phyloP scores from a whole-genome alignment of 2,888 invertebrate species.

The Cheilosia grossa region DNA sequence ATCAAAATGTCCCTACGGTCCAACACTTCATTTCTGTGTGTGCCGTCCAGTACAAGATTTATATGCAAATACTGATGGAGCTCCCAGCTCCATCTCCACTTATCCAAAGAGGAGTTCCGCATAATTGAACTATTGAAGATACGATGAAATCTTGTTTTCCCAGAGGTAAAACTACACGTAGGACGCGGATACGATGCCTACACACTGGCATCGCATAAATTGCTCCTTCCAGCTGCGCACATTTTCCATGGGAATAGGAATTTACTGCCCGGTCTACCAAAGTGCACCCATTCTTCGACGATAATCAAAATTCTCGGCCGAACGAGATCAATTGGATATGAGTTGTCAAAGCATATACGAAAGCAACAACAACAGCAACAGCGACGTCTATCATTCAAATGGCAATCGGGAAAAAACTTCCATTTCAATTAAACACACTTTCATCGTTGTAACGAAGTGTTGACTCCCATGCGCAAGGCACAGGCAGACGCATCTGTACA shows the following conservation, averaged over 20 bases:
- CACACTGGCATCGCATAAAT: conserved; percentile 3
- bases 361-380: neutral
- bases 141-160: conserved; percentile 34
- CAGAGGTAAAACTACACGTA: conserved; percentile 37
- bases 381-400: neutral
- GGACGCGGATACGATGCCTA: conserved; percentile 11
- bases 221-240: neutral
- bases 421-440: conserved; percentile 58
- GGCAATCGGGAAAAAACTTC: conserved; percentile 23
- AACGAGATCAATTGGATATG: conserved; percentile 22
- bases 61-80: conserved; percentile 57
- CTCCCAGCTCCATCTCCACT: neutral
- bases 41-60: conserved; percentile 33
- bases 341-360: neutral
- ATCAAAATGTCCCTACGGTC: neutral
- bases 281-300: conserved; percentile 27
- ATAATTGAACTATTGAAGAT: conserved; percentile 13
- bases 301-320: conserved; percentile 28
- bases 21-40: neutral
- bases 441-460: conserved; percentile 21
- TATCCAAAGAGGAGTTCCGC: conserved; percentile 15
- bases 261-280: neutral
- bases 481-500: neutral
- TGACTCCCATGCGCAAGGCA: neutral
- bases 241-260: neutral